Evolutionary conservation across 2,888 invertebrate species (phyloP), one percentile per base, ranked within the genome.

Genomic region (Parnassius mnemosyne): DNA sequence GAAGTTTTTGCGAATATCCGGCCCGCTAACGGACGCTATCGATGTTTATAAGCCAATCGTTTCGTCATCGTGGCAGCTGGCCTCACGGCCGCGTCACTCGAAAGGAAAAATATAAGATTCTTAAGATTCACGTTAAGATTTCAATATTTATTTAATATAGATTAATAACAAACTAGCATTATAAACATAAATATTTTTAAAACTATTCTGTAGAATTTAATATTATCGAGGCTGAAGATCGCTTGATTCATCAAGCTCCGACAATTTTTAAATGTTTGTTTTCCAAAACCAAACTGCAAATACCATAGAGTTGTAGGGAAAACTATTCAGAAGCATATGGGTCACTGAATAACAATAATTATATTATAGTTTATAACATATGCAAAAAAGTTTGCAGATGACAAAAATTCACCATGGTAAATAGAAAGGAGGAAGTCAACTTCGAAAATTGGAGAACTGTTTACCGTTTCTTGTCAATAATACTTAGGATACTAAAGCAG

Each of bases 1-100:
- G 77, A 77, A 79, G 77, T 83, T 81, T 83, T 81, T 79, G 81
- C 80, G 74, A 79, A 81, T 75, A 78, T 82, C 79, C 81, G 83
- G 77, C 74, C 72, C 62, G 70, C 63, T 74, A 74, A 73, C 73
- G 72, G 68, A 65, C 66, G 64, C 50, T 50, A 52, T 57, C 41
- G 60, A 52, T 65, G 63, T 65, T 65, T 63, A 61, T 43, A 51
- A 53, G 57, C 53, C 12, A 54, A 34, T 63, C 56, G 34, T 13
- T 34, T 44, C 46, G 46, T 47, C 46, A 50, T 34, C 54, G 25
- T 49, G 41, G 46, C 53, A 34, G 49, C 49, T 49, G 57, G 13
- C 11, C n/a, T 42, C 3, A 0, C 49, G n/a, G 12, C 47, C 13
- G 41, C 57, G 41, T 54, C 54, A 54, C 16, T 43, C 43, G 2